A percentile compares a stretch with the other conserved stretches of the same genome.
phyloP scores from a whole-genome alignment of 2,113 vertebrate genomes.

The Dasyurus viverrinus region DNA sequence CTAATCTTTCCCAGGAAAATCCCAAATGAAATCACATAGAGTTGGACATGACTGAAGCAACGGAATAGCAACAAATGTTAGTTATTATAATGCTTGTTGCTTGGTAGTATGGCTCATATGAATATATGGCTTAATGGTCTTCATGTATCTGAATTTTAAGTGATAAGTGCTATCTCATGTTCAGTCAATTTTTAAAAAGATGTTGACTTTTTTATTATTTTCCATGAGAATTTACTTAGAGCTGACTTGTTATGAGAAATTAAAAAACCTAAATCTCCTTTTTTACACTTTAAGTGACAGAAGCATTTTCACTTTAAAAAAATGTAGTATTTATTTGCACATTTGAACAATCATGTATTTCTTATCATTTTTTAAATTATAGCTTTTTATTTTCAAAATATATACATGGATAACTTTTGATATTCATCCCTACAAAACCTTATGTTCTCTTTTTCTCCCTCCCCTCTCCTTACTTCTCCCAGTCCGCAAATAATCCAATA shows the following conservation, averaged over 20 bases:
- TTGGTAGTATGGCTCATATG: not conserved
- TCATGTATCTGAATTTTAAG: not conserved
- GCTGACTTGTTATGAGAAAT: not conserved
- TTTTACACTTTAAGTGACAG: not conserved
- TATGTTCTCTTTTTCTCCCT: no score
- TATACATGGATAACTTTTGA: no score
- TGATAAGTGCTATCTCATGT: not conserved
- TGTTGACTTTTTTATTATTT: not conserved
- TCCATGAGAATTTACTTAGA: not conserved
- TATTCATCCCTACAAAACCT: no score
- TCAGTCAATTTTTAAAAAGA: not conserved
- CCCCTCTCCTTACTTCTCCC: no score
- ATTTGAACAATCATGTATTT: not conserved
- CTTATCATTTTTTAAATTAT: not conserved
- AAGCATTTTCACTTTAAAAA: not conserved
- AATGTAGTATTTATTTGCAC: not conserved
- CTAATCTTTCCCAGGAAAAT: not conserved
- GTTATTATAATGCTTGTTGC: not conserved
- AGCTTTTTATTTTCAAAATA: no score
- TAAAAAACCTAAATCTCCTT: not conserved
- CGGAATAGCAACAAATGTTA: not conserved
- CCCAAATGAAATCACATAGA: not conserved
- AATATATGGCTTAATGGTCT: not conserved
- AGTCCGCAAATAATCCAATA: no score
- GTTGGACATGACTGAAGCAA: not conserved